Base-by-base conservation (phyloP, 2,888 invertebrate genomes). In the Panzeria rudis region DNA sequence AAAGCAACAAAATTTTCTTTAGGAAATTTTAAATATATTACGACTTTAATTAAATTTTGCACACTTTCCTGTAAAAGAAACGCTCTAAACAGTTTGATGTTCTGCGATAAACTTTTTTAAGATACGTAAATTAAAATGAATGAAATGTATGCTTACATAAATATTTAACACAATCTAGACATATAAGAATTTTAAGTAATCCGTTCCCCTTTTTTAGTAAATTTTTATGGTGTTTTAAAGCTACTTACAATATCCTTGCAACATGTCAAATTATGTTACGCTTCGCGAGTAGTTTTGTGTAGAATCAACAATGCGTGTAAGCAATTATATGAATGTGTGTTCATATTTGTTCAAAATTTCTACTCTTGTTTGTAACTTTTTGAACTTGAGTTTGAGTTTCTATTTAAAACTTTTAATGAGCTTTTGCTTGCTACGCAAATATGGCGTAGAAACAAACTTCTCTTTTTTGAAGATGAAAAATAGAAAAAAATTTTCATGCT, bases 381-480 rank as follows among this genome's bases (percentile, higher is more conserved):
- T 72, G 73, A 64, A 72, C 66, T 80, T 66, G 47, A 56, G 79
- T 73, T 72, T 73, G 47, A 62, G 64, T 80, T 80, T 66, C 72
- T 32, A 52, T 62, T 44, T 20, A 72, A 77, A 83, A 83, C 61
- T 73, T 83, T 83, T 83, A 83, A 83, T 78, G 78, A 83, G 78
- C 73, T 73, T 29, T 29, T 5, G 29, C 54, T 44, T 66, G 50
- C 68, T 52, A 44, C 20, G 20, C 72, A 83, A 72, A 77, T 66
- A 76, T 62, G 71, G 41, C 23, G 15, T 41, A 50, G 32, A 23
- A 47, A 29, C 44, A 38, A 29, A 62, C 6, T 20, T 64, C 2
- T 7, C 3, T 7, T 68, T 47, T 29, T 25, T 15, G 29, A 13
- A 62, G 44, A 15, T 25, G 44, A 64, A n/a, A 68, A 66, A 47